A percentile compares a stretch with the other conserved stretches of the same genome.
Conservation (phyloP, 2,888 invertebrate species). For the Laothoe populi region DNA sequence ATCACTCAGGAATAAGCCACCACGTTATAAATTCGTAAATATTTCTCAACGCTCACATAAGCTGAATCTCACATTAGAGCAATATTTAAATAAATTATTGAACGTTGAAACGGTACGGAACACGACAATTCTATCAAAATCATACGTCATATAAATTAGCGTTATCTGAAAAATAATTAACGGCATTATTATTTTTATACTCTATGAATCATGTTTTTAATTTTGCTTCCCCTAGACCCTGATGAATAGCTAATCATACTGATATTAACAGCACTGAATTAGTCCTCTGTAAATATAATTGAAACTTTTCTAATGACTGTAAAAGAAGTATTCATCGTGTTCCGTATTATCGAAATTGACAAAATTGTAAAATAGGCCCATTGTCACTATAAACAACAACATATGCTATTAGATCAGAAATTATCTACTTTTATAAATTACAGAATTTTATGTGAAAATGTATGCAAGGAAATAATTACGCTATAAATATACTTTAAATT, state of each 20-base stretch:
- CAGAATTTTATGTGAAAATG: slow-evolving; percentile 1
- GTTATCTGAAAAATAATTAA: neutral
- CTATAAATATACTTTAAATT: no score
- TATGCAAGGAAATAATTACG: slow-evolving; percentile 10
- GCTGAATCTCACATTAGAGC: neutral
- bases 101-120: neutral
- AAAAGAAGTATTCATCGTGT: neutral
- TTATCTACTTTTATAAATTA: slow-evolving; percentile 2
- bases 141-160: no score
- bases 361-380: slow-evolving; percentile 14
- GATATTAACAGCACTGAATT: no score
- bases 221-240: no score
- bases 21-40: slow-evolving; percentile 12
- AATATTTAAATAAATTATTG: neutral
- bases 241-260: no score
- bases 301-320: neutral
- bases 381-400: neutral
- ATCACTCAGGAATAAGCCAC: neutral
- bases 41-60: neutral
- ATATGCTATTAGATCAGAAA: slow-evolving; percentile 9
- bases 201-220: no score
- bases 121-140: neutral
- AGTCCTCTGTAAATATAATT: no score
- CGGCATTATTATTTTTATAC: no score
- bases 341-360: neutral